Evolutionary conservation across 2,113 vertebrate genomes (phyloP).

Genomic region (Daboia siamensis): DNA sequence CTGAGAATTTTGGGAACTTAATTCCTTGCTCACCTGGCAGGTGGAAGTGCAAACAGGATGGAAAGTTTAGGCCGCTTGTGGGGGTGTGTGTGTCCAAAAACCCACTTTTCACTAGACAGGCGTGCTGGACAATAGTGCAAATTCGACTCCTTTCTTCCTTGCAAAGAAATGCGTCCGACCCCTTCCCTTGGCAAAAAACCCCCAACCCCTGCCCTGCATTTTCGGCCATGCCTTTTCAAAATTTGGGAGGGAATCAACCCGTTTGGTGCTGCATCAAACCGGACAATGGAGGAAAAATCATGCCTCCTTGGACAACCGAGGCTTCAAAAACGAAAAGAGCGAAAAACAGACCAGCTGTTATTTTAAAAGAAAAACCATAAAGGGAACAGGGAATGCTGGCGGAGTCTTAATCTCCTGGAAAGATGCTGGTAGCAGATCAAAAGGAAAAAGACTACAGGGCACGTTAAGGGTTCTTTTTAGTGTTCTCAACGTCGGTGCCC

Average conservation of each 20-base stretch:
- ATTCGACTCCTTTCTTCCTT: slow-evolving; percentile 16
- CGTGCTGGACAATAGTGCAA: slow-evolving; percentile 29
- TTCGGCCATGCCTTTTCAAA: slow-evolving; percentile 32
- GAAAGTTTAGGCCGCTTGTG: slow-evolving; percentile 1
- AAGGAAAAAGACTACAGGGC: neutral
- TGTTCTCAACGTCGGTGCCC: neutral
- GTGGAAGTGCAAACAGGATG: neutral
- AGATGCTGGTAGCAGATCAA: slow-evolving; percentile 28
- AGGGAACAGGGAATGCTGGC: slow-evolving; percentile 22
- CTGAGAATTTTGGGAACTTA: neutral
- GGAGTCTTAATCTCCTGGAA: slow-evolving; percentile 32
- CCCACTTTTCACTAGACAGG: slow-evolving; percentile 22
- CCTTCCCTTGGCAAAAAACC: neutral
- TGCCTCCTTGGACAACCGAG: slow-evolving; percentile 34
- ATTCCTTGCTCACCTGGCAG: neutral
- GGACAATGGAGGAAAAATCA: neutral
- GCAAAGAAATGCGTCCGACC: neutral
- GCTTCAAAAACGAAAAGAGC: slow-evolving; percentile 48
- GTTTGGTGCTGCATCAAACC: neutral
- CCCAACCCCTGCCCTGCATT: neutral
- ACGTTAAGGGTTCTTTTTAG: neutral
- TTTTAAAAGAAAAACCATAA: slow-evolving; percentile 35
- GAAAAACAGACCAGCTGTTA: slow-evolving; percentile 46
- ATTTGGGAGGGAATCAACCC: neutral
- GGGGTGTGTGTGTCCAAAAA: slow-evolving; percentile 13